These are phyloP conservation scores for Meles meles DNA, from an alignment of 2,113 vertebrate species.

Conservation along the genomic window DNA sequence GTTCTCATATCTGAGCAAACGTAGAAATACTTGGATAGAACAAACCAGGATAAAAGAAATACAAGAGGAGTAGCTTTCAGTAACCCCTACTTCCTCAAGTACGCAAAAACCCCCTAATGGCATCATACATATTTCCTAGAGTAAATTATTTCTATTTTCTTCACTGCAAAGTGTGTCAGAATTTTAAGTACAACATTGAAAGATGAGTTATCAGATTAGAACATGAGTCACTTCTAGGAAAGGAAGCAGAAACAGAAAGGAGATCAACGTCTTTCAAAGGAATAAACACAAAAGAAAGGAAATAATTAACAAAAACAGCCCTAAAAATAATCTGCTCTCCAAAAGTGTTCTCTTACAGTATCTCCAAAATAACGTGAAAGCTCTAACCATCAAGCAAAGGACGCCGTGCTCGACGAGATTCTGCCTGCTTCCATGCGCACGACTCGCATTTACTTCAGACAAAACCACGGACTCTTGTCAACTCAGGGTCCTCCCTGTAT, in stretches of 20 bases:
- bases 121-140: neutral
- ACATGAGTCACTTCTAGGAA: conserved; percentile 36
- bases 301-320: conserved; percentile 22
- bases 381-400: neutral
- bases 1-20: neutral
- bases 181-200: conserved; percentile 15
- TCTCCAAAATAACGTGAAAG: neutral
- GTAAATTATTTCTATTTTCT: conserved; percentile 22
- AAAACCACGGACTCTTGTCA: neutral
- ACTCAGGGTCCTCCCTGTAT: neutral
- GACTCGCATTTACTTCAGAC: neutral
- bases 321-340: conserved; percentile 27
- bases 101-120: neutral
- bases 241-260: conserved; percentile 50
- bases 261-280: conserved; percentile 40
- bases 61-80: neutral
- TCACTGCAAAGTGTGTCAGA: conserved; percentile 41
- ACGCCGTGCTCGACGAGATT: neutral
- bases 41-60: neutral
- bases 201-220: conserved; percentile 14
- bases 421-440: neutral
- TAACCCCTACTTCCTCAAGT: neutral
- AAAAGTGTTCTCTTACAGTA: neutral
- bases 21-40: neutral
- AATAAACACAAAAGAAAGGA: conserved; percentile 21